These are phyloP conservation scores for Steromphala cineraria DNA, from an alignment of 2,888 invertebrate species.

Conservation along the genomic window DNA sequence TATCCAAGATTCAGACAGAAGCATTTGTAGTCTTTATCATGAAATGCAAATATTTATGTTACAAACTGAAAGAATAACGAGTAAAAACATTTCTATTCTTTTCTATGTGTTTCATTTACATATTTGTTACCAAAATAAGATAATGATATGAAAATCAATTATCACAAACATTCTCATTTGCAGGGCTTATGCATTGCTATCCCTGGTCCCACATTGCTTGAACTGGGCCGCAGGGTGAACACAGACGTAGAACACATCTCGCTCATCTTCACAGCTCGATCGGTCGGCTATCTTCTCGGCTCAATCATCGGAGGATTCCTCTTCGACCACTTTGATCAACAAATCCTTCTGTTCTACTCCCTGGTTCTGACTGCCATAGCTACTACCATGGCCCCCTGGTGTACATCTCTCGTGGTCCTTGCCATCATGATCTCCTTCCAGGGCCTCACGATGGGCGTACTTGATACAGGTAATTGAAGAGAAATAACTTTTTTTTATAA, in stretches of 20 bases:
- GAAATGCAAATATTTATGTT: no score
- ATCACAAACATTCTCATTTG: slow-evolving; percentile 18
- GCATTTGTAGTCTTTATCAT: no score
- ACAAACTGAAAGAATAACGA: no score
- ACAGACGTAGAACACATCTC: slow-evolving; percentile 69
- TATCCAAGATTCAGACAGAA: no score
- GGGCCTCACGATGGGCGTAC: slow-evolving; percentile 75
- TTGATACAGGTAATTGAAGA: slow-evolving; percentile 63
- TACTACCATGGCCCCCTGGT: slow-evolving; percentile 75
- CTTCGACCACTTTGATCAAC: slow-evolving; percentile 72
- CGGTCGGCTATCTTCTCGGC: slow-evolving; percentile 75
- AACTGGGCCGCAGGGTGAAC: slow-evolving; percentile 70
- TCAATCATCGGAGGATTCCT: slow-evolving; percentile 73
- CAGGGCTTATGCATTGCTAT: slow-evolving; percentile 76
- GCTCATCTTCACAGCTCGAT: slow-evolving; percentile 74
- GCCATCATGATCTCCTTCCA: slow-evolving; percentile 71
- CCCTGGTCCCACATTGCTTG: slow-evolving; percentile 75
- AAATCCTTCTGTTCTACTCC: slow-evolving; percentile 73
- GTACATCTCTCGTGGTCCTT: slow-evolving; percentile 67
- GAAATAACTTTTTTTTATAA: not conserved
- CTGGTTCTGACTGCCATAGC: slow-evolving; percentile 73
- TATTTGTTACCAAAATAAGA: no score
- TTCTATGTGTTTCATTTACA: no score
- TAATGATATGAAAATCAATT: no score
- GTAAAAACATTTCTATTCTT: no score